A percentile compares a stretch with the other conserved stretches of the same genome.
These are phyloP conservation scores for Sceloporus undulatus DNA, from an alignment of 2,113 vertebrate species.

Conservation along the genomic window DNA sequence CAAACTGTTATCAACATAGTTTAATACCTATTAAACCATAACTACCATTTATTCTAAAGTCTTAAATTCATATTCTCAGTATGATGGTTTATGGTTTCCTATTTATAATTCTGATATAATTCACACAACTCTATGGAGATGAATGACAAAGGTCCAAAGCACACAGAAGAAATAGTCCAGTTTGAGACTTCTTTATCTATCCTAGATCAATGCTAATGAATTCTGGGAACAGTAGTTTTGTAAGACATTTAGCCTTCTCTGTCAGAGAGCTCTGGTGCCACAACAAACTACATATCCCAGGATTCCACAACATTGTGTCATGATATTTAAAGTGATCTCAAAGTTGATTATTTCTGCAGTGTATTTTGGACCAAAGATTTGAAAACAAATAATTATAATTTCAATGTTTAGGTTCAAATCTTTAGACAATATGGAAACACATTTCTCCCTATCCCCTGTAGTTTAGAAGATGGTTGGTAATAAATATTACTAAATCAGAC, in stretches of 20 bases:
- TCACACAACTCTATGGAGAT: constrained; percentile 65
- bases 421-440: background rate
- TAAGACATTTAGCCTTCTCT: too few relatives aligned
- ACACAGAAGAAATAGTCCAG: too few relatives aligned
- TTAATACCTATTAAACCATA: constrained; percentile 71
- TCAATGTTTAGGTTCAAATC: constrained; percentile 32
- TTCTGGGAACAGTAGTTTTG: too few relatives aligned
- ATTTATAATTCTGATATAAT: constrained; percentile 71
- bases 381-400: constrained; percentile 50
- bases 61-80: constrained; percentile 66
- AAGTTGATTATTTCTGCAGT: too few relatives aligned
- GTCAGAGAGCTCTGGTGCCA: too few relatives aligned
- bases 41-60: constrained; percentile 51
- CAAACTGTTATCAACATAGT: constrained; percentile 67
- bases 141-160: constrained; percentile 9
- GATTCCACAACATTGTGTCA: too few relatives aligned
- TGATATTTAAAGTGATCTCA: too few relatives aligned
- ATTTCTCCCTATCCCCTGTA: background rate
- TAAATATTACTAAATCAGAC: background rate
- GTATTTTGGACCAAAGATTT: constrained; percentile 12
- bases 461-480: background rate
- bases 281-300: too few relatives aligned
- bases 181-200: too few relatives aligned
- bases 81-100: constrained; percentile 48
- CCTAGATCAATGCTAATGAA: too few relatives aligned